Percentiles rank a stretch among this genome's conserved stretches.
Conservation (phyloP, 2,888 invertebrate species). For the Nephrocerus scutellatus region DNA sequence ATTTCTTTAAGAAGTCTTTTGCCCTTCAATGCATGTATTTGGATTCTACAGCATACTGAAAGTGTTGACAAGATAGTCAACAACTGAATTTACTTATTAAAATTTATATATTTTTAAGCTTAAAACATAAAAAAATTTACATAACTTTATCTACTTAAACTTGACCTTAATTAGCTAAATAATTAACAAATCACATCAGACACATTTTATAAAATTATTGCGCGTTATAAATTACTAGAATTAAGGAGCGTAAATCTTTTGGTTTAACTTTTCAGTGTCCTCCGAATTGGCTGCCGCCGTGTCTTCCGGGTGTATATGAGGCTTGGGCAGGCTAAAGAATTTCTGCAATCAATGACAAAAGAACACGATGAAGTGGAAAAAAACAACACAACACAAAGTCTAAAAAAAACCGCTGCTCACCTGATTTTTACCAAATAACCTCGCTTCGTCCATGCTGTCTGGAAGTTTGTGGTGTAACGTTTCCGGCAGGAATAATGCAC, state of each 20-base stretch:
- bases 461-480: slow-evolving; percentile 57
- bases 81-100: too few species aligned
- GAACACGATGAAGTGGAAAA: slow-evolving; percentile 22
- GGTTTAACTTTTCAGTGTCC: slow-evolving; percentile 31
- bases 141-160: too few species aligned
- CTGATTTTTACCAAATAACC: slow-evolving; percentile 51
- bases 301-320: slow-evolving; percentile 27
- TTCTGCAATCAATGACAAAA: slow-evolving; percentile 36
- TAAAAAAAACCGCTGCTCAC: slow-evolving; percentile 29
- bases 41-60: too few species aligned
- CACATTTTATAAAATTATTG: too few species aligned
- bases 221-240: too few species aligned
- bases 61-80: too few species aligned
- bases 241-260: slow-evolving; percentile 28
- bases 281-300: slow-evolving; percentile 12
- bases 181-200: too few species aligned
- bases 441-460: slow-evolving; percentile 58
- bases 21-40: too few species aligned
- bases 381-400: slow-evolving; percentile 17
- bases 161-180: too few species aligned
- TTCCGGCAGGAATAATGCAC: slow-evolving; percentile 55
- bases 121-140: too few species aligned
- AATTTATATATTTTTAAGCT: too few species aligned
- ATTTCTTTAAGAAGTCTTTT: too few species aligned
- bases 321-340: slow-evolving; percentile 46